Conservation (phyloP, 1,140 invertebrate species). For the Chrysopa pallens region DNA sequence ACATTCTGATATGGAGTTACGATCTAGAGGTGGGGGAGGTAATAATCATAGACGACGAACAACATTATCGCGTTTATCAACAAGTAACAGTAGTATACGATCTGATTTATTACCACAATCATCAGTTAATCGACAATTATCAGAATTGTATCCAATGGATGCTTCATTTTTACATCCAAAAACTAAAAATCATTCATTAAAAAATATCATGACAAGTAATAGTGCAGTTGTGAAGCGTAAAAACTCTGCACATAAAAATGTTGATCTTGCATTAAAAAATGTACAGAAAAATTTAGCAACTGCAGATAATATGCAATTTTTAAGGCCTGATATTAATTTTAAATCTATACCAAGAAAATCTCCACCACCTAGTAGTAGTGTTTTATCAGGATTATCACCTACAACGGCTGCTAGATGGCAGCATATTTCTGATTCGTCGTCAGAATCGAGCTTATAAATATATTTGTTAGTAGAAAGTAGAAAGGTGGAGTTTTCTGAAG, state of each 20-base stretch:
- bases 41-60: not conserved
- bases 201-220: not conserved
- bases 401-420: slow-evolving; percentile 19
- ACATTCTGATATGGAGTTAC: slow-evolving; percentile 18
- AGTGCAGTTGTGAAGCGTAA: not conserved
- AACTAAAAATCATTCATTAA: not conserved
- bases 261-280: not conserved
- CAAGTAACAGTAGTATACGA: slow-evolving; percentile 18
- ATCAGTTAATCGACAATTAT: not conserved
- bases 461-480: not conserved
- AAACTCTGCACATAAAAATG: not conserved
- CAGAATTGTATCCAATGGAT: not conserved
- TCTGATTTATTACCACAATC: slow-evolving; percentile 11
- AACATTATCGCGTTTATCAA: slow-evolving; percentile 14
- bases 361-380: slow-evolving; percentile 20
- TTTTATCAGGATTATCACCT: slow-evolving; percentile 20
- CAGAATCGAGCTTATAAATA: slow-evolving; percentile 20
- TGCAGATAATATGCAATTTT: slow-evolving; percentile 7
- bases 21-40: slow-evolving; percentile 11
- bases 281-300: not conserved
- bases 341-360: slow-evolving; percentile 16
- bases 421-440: slow-evolving; percentile 8
- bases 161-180: not conserved
- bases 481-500: too few species aligned
- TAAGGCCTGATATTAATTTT: slow-evolving; percentile 15